These are phyloP conservation scores for Pionites leucogaster DNA, from an alignment of 2,113 vertebrate genomes.

Conservation along the genomic window DNA sequence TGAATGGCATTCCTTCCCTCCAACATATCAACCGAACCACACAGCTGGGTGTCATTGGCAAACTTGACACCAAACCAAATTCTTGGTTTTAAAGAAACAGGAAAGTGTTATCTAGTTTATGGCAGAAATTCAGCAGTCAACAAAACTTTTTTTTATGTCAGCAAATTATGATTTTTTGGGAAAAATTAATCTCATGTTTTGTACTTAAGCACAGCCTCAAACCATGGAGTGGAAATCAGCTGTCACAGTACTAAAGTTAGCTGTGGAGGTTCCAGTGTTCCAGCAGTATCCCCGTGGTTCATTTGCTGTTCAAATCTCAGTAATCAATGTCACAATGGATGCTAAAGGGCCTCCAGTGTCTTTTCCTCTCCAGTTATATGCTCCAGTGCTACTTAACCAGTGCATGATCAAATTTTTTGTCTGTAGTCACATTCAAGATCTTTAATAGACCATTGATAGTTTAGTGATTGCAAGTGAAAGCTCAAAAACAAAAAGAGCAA, in stretches of 20 bases:
- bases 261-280: background rate
- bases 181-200: background rate
- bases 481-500: fast-evolving
- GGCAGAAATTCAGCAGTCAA: background rate
- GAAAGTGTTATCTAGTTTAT: background rate
- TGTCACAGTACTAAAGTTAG: background rate
- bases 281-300: background rate
- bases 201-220: background rate
- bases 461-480: background rate
- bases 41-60: too few species aligned
- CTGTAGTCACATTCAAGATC: background rate
- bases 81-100: background rate
- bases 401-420: background rate
- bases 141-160: background rate
- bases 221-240: background rate
- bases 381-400: background rate
- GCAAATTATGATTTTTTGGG: background rate
- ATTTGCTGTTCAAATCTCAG: background rate
- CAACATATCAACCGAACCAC: too few species aligned
- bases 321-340: background rate
- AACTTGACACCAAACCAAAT: background rate
- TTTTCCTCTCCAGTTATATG: background rate
- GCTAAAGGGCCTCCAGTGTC: background rate
- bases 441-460: background rate
- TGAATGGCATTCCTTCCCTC: too few species aligned